phyloP scores from a whole-genome alignment of 2,888 invertebrate species.

The Lithophane socia region DNA sequence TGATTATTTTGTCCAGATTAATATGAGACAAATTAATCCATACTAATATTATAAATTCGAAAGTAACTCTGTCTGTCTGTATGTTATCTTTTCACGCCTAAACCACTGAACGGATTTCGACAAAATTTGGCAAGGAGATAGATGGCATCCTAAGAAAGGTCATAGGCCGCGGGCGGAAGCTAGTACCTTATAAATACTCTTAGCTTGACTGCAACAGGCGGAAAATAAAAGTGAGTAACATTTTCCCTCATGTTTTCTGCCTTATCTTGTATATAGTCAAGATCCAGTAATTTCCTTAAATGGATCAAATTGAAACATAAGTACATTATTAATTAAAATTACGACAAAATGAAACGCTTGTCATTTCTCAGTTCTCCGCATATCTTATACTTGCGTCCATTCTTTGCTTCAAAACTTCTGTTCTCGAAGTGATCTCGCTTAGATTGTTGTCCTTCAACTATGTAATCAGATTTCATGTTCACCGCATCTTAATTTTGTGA shows the following conservation, averaged over 20 bases:
- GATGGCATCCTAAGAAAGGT: too few relatives aligned
- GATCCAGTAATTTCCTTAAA: not conserved
- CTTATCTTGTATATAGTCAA: not conserved
- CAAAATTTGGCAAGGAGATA: too few relatives aligned
- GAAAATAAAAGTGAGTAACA: not conserved
- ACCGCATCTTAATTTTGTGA: conserved; percentile 59
- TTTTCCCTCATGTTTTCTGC: not conserved
- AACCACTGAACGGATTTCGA: too few relatives aligned
- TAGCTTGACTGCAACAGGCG: not conserved
- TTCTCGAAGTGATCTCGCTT: conserved; percentile 63
- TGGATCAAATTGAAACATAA: not conserved
- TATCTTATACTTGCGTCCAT: conserved; percentile 55
- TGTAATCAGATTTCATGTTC: conserved; percentile 66
- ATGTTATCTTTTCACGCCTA: too few relatives aligned
- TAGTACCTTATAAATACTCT: too few relatives aligned
- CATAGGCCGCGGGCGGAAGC: too few relatives aligned
- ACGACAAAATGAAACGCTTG: conserved; percentile 13
- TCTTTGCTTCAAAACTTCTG: conserved; percentile 58
- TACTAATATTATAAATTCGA: too few relatives aligned
- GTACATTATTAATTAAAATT: conserved; percentile 7
- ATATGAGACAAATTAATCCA: not conserved
- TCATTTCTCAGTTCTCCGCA: conserved; percentile 18
- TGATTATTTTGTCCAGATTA: not conserved
- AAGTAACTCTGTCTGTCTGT: too few relatives aligned
- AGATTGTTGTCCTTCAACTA: conserved; percentile 63